These are phyloP conservation scores for Dendrocopos noguchii DNA, from an alignment of 2,113 vertebrate genomes.

Conservation along the genomic window DNA sequence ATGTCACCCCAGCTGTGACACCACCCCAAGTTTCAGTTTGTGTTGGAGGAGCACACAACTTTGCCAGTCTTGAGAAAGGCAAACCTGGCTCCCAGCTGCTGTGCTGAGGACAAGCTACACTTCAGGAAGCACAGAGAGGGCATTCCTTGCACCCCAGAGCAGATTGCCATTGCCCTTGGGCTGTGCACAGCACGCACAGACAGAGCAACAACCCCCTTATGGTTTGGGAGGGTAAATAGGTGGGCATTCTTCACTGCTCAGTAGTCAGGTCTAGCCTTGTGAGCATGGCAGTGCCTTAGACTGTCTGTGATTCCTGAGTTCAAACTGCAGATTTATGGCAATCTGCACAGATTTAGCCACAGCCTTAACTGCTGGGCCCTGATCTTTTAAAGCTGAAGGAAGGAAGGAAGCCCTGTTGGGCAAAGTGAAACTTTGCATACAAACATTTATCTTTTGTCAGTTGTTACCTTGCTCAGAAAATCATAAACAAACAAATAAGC, in stretches of 20 bases:
- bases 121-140: neutral
- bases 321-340: rapidly evolving
- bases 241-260: neutral
- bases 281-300: neutral
- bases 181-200: neutral
- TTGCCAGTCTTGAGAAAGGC: neutral
- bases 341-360: neutral
- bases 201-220: neutral
- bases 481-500: neutral
- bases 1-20: neutral
- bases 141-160: neutral
- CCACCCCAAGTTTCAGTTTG: neutral
- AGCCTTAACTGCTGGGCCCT: neutral
- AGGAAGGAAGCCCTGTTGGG: neutral
- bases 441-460: neutral
- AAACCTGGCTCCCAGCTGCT: neutral
- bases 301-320: neutral
- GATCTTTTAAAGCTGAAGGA: neutral
- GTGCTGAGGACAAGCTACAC: neutral
- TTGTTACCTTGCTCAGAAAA: neutral
- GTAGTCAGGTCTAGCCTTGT: neutral
- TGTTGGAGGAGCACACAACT: neutral
- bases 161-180: rapidly evolving
- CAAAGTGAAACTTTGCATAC: neutral
- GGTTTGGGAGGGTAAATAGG: too few relatives aligned